Conservation (phyloP, 2,113 vertebrate genomes). For the Calonectris borealis region DNA sequence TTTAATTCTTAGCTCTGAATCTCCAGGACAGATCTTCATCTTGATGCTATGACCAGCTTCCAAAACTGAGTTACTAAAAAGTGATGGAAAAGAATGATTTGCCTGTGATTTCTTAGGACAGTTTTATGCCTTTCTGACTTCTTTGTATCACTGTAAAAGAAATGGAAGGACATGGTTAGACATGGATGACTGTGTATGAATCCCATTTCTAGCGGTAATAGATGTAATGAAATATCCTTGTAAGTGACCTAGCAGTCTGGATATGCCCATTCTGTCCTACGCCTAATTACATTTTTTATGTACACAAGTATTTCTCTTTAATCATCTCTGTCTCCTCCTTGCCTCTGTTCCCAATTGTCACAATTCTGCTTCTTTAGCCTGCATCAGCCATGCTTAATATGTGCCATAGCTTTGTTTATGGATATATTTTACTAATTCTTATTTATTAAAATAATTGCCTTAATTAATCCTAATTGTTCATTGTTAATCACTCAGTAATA, state of each 20-base stretch:
- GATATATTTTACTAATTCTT: constrained; percentile 66
- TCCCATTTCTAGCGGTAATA: neutral
- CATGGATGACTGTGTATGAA: neutral
- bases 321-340: constrained; percentile 17
- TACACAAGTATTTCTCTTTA: constrained; percentile 47
- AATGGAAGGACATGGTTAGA: neutral
- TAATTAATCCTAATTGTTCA: constrained; percentile 77
- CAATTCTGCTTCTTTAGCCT: neutral
- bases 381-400: constrained; percentile 14
- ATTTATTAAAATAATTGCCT: constrained; percentile 79
- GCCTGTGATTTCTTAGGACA: neutral
- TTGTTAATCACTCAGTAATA: constrained; percentile 69
- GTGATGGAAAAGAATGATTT: neutral
- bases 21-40: neutral
- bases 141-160: neutral
- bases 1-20: neutral
- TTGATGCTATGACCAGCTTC: neutral
- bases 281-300: constrained; percentile 29
- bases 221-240: neutral
- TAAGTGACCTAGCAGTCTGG: neutral
- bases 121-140: neutral
- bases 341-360: neutral
- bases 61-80: neutral
- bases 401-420: constrained; percentile 64
- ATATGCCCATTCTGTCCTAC: neutral